A percentile compares a stretch with the other conserved stretches of the same genome.
Conservation (phyloP, 2,113 vertebrate genomes). For the Acrocephalus kingi region DNA sequence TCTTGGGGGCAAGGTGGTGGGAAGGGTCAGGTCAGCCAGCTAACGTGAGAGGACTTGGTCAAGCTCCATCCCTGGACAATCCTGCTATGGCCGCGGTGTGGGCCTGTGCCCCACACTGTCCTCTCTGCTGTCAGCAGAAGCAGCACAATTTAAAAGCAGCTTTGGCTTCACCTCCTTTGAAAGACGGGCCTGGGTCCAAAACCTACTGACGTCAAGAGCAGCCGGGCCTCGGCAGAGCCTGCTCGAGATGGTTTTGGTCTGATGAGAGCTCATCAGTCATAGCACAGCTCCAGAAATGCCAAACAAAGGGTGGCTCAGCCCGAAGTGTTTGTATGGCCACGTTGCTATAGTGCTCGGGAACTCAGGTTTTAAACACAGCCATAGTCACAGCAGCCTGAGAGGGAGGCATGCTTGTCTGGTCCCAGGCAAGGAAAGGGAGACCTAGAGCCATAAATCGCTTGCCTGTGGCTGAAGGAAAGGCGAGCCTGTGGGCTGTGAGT, state of each 20-base stretch:
- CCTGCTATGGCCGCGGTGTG: not conserved
- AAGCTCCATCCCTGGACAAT: not conserved
- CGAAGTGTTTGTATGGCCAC: not conserved
- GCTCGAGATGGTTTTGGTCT: conserved; percentile 11
- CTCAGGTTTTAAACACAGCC: not conserved
- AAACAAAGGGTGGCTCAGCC: conserved; percentile 1
- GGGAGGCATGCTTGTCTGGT: not conserved
- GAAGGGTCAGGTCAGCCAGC: not conserved
- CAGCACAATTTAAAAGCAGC: not conserved
- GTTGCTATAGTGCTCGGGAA: conserved; percentile 1
- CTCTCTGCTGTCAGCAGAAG: fast-evolving
- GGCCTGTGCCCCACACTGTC: fast-evolving
- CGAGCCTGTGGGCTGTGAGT: not conserved
- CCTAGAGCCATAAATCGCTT: not conserved
- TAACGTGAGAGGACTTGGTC: not conserved
- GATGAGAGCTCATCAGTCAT: conserved; percentile 41
- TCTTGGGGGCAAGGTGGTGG: not conserved
- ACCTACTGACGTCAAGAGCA: conserved; percentile 46
- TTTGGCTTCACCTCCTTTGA: conserved; percentile 17
- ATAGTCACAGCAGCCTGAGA: not conserved
- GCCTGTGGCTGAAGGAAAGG: not conserved
- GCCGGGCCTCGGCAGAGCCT: not conserved
- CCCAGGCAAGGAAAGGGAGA: not conserved
- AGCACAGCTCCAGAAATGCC: conserved; percentile 28
- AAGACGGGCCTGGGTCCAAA: conserved; percentile 27